Base-by-base conservation (phyloP, 2,797 vertebrate species). In the Acanthis flammea region DNA sequence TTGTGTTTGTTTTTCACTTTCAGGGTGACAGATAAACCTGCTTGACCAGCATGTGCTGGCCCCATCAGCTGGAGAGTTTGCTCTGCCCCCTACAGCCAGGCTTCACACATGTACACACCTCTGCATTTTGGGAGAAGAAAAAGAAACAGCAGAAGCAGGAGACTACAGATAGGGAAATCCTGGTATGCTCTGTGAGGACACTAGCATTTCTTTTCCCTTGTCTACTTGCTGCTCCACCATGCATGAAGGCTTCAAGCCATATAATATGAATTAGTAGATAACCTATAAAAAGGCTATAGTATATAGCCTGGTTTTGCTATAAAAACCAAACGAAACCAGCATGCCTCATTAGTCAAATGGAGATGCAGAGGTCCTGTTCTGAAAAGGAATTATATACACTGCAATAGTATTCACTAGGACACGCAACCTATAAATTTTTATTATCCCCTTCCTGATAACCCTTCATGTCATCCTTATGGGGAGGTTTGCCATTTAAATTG, bases 1-100 rank as follows among this genome's bases (percentile, higher is more conserved):
- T 82, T 68, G 21, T 58, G 27, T 39, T 42, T 80, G 23, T 44
- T 76, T 27, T 65, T 87, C 31, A 51, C 22, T 76, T 62, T 67
- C 48, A 65, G 61, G 50, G 19, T 57, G 63, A 65, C 24, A 55
- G 17, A 6, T 47, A 25, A 23, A 13, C n/a, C 35, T 82, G 14
- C 39, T 30, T 1, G 1, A 37, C 14, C 51, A 74, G 47, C 0
- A 0, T 0, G 0, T 76, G 35, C 48, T 86, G 48, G 51, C 18
- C 12, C 19, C 2, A 0, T 8, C 33, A 42, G 14, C 31, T 77
- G 48, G 33, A 80, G 37, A 44, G 41, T 25, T 28, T 76, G 33
- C 39, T 58, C 47, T 76, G 47, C 39, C 35, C 19, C 22, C 7
- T 39, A 1, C 1, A 11, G 30, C 51, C 51, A 70, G n/a, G 17